Percentiles rank a stretch among this genome's conserved stretches.
Evolutionary conservation across 2,113 vertebrate genomes (phyloP).

Genomic region (Helogale parvula): DNA sequence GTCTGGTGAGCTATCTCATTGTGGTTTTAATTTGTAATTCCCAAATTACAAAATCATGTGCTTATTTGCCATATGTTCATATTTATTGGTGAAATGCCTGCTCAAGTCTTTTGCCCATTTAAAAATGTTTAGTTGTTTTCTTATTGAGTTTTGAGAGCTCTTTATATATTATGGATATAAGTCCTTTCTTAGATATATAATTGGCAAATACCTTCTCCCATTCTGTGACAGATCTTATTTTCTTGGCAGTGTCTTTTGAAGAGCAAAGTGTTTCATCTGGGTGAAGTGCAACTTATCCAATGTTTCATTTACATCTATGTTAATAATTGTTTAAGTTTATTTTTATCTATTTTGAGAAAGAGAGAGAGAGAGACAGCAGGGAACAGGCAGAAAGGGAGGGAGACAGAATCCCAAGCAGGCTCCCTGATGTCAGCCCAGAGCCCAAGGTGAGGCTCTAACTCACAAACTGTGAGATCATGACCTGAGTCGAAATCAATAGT

Average conservation of each 20-base stretch:
- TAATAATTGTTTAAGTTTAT: neutral
- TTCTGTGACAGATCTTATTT: neutral
- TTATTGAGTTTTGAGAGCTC: neutral
- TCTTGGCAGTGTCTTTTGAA: neutral
- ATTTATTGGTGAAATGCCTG: neutral
- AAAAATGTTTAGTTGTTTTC: neutral
- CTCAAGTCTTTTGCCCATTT: neutral
- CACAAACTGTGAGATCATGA: too few species aligned
- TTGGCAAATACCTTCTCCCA: conserved; percentile 11
- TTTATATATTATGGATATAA: neutral
- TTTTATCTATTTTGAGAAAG: too few species aligned
- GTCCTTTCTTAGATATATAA: neutral
- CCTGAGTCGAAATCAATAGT: too few species aligned
- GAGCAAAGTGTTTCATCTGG: neutral
- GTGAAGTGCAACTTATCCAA: neutral
- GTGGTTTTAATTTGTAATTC: neutral
- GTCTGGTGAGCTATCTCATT: neutral
- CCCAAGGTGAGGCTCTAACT: too few species aligned
- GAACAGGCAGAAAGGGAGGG: too few species aligned
- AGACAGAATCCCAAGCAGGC: too few species aligned
- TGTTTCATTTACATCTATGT: neutral
- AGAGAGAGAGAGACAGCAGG: too few species aligned
- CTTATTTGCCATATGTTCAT: neutral
- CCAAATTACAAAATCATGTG: neutral
- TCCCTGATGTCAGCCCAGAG: too few species aligned